phyloP scores from a whole-genome alignment of 2,797 vertebrate species.

The Xyrichtys novacula region DNA sequence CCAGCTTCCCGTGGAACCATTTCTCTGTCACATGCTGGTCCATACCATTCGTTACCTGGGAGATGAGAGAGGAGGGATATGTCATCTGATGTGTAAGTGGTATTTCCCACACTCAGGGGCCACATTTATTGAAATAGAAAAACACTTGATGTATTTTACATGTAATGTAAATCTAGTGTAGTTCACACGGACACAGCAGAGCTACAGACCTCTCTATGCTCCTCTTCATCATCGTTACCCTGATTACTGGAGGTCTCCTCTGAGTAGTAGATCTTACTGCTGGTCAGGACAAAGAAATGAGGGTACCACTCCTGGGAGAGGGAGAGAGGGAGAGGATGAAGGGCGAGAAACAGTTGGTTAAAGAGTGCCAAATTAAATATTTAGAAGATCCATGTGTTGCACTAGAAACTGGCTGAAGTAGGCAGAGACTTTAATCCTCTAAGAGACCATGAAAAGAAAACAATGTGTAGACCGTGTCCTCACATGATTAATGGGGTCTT shows the following conservation, averaged over 20 bases:
- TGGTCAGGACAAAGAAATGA: conserved; percentile 98
- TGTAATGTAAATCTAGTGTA: neutral
- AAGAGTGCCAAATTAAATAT: conserved; percentile 48
- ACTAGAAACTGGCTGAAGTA: conserved; percentile 20
- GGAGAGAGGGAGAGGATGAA: neutral
- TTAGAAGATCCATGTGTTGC: conserved; percentile 40
- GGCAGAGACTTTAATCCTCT: neutral
- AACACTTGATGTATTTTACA: too few species aligned
- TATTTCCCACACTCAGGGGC: neutral
- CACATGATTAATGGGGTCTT: conserved; percentile 98
- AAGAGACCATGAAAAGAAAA: neutral
- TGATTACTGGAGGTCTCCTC: conserved; percentile 95
- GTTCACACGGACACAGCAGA: neutral
- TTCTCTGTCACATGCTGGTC: conserved; percentile 96
- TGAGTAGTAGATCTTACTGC: conserved; percentile 98
- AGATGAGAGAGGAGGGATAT: neutral
- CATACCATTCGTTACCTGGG: conserved; percentile 90
- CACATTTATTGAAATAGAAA: too few species aligned
- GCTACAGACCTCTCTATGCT: conserved; percentile 93
- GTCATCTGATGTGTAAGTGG: neutral
- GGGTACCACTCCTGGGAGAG: conserved; percentile 94
- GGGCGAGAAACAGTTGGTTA: conserved; percentile 7
- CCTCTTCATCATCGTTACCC: conserved; percentile 97
- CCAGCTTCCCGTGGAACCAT: conserved; percentile 98
- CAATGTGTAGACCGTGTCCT: too few species aligned